Percentiles rank a stretch among this genome's conserved stretches.
phyloP scores from a whole-genome alignment of 2,888 invertebrate genomes.

The Standfussiana lucernea region DNA sequence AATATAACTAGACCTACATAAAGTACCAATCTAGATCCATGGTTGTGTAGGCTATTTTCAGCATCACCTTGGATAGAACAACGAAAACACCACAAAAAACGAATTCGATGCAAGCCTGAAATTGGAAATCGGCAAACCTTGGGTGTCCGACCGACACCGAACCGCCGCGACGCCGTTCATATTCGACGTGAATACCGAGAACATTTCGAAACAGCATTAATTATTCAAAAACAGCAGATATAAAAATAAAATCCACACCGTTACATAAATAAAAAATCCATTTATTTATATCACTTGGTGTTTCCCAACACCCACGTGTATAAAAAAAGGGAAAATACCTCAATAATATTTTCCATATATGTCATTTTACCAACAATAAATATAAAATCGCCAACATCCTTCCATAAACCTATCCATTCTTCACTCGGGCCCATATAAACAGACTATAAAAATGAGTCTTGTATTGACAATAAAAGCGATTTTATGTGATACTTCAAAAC shows the following conservation, averaged over 20 bases:
- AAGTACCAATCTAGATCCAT: background rate
- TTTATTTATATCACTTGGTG: background rate
- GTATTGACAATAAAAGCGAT: constrained; percentile 83
- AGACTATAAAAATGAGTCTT: constrained; percentile 86
- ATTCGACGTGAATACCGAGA: background rate
- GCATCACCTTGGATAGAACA: background rate
- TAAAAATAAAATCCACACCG: background rate
- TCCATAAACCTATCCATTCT: constrained; percentile 79
- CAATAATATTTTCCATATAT: constrained; percentile 63
- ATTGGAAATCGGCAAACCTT: background rate
- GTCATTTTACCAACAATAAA: constrained; percentile 72
- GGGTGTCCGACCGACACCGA: background rate
- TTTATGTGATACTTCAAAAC: constrained; percentile 80
- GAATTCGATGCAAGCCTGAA: background rate
- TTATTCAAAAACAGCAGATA: background rate
- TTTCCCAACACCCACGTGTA: background rate
- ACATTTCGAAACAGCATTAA: background rate
- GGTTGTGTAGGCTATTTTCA: background rate
- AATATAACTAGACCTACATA: background rate
- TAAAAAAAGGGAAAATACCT: constrained; percentile 22
- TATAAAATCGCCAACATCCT: constrained; percentile 76
- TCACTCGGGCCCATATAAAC: constrained; percentile 83
- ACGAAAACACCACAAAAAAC: background rate
- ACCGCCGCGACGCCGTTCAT: background rate
- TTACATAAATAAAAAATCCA: constrained; percentile 20